phyloP scores from a whole-genome alignment of 2,888 invertebrate genomes.

The Chloromyia formosa region DNA sequence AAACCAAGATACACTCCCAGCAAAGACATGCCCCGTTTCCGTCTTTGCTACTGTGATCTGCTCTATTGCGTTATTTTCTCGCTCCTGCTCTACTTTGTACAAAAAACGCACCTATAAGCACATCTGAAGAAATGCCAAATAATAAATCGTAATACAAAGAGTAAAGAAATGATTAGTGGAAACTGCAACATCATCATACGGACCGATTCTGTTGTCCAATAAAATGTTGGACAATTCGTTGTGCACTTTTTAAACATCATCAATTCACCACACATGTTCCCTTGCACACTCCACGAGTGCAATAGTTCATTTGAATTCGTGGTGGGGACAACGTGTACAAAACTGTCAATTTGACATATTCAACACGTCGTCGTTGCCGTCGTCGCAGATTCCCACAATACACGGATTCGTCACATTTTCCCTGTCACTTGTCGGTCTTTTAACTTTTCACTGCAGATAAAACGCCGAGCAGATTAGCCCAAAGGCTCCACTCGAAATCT shows the following conservation, averaged over 20 bases:
- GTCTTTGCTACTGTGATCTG: no score
- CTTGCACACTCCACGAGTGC: constrained; percentile 18
- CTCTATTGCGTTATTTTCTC: no score
- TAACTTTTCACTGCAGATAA: constrained; percentile 8
- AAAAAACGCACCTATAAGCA: no score
- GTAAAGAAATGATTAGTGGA: no score
- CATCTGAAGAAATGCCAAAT: no score
- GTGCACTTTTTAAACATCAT: constrained; percentile 18
- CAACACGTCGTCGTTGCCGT: constrained; percentile 47
- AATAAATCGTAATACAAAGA: no score
- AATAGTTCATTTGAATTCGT: constrained; percentile 8
- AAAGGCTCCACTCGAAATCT: background rate
- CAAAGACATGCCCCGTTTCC: no score
- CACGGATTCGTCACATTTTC: constrained; percentile 46
- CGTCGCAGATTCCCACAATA: constrained; percentile 31
- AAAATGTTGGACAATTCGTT: no score
- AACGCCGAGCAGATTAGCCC: background rate
- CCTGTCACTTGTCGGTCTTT: constrained; percentile 34
- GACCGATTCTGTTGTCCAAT: no score
- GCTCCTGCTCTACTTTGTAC: no score
- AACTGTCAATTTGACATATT: constrained; percentile 48
- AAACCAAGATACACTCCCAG: no score
- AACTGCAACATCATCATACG: no score
- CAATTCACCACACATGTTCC: constrained; percentile 38
- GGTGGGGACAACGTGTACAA: constrained; percentile 38